phyloP scores from a whole-genome alignment of 1,140 invertebrate genomes.

The Conopomorpha cramerella region DNA sequence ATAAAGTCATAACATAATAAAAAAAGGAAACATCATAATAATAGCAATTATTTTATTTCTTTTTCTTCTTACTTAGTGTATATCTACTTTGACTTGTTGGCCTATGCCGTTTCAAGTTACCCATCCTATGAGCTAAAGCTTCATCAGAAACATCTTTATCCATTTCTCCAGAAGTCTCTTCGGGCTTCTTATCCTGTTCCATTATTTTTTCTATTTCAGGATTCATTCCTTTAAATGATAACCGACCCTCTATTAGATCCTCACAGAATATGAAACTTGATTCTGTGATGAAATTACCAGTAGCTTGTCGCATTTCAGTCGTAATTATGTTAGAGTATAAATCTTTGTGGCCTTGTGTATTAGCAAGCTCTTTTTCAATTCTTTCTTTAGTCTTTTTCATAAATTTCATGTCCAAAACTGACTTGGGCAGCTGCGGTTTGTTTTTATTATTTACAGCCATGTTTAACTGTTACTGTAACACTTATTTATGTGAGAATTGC shows the following conservation, averaged over 20 bases:
- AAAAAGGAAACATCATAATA: no score
- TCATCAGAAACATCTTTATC: constrained; percentile 72
- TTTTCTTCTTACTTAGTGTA: constrained; percentile 22
- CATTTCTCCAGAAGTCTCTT: constrained; percentile 37
- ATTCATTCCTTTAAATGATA: constrained; percentile 89
- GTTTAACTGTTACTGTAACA: neutral
- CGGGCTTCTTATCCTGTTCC: constrained; percentile 56
- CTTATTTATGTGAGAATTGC: no score
- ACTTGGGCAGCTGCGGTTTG: constrained; percentile 65
- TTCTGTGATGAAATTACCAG: constrained; percentile 74
- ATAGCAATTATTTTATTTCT: constrained; percentile 20
- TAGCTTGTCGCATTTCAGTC: constrained; percentile 61
- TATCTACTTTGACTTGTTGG: constrained; percentile 8
- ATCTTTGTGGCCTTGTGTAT: constrained; percentile 68
- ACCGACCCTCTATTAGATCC: constrained; percentile 75
- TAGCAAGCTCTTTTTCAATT: constrained; percentile 74
- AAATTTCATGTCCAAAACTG: constrained; percentile 82
- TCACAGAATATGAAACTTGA: constrained; percentile 78
- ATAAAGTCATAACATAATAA: no score
- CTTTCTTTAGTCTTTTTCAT: constrained; percentile 89
- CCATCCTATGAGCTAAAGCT: constrained; percentile 64
- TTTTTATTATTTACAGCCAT: constrained; percentile 9
- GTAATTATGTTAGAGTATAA: constrained; percentile 70
- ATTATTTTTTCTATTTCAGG: constrained; percentile 82
- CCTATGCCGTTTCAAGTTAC: constrained; percentile 36